A percentile compares a stretch with the other conserved stretches of the same genome.
phyloP scores from a whole-genome alignment of 2,113 vertebrate species.

The Microcebus ravelobensis region DNA sequence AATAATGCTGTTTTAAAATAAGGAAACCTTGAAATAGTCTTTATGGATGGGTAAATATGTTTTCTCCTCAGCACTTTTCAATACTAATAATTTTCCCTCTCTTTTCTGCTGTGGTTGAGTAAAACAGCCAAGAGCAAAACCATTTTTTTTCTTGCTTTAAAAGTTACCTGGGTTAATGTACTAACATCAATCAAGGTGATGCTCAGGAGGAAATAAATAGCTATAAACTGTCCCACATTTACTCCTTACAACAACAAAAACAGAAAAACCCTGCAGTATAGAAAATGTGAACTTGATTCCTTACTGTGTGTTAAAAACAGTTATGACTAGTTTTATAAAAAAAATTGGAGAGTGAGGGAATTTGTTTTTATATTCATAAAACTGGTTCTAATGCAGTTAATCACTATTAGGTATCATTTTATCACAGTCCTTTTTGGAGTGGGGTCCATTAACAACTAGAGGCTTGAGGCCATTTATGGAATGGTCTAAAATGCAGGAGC shows the following conservation, averaged over 20 bases:
- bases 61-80: conserved; percentile 40
- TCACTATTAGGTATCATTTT: not conserved
- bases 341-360: not conserved
- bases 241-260: not conserved
- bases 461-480: not conserved
- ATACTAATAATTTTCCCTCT: not conserved
- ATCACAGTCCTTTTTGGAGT: not conserved
- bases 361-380: not conserved
- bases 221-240: conserved; percentile 6
- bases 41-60: not conserved
- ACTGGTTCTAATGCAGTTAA: not conserved
- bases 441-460: not conserved
- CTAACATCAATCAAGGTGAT: conserved; percentile 49
- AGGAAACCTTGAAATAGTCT: not conserved
- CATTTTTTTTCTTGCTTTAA: conserved; percentile 20
- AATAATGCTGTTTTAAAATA: not conserved
- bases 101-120: conserved; percentile 12
- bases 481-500: not conserved
- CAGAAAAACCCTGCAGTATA: not conserved
- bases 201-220: conserved; percentile 28
- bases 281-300: not conserved
- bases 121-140: conserved; percentile 38
- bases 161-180: conserved; percentile 41
- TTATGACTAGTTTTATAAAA: not conserved
- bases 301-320: not conserved